Percentiles rank a stretch among this genome's conserved stretches.
These are phyloP conservation scores for Zaprionus gabonicus DNA, from an alignment of 1,140 invertebrate genomes.

Conservation along the genomic window DNA sequence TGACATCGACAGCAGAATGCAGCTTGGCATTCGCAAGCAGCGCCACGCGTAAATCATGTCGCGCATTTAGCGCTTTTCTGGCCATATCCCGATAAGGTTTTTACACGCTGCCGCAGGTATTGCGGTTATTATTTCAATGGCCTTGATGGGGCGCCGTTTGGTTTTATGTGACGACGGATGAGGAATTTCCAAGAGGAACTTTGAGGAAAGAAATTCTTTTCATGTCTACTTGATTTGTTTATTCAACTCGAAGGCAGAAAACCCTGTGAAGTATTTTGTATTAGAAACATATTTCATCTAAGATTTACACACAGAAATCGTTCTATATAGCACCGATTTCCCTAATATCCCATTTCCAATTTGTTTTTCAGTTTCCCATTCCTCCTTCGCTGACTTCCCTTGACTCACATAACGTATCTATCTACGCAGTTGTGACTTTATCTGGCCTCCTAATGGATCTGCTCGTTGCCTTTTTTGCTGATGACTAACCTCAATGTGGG, in stretches of 20 bases:
- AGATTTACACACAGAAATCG: no score
- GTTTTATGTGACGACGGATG: background rate
- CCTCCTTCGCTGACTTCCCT: background rate
- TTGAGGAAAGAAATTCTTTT: no score
- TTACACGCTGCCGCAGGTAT: background rate
- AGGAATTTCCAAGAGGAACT: background rate
- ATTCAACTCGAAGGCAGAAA: no score
- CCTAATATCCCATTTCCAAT: background rate
- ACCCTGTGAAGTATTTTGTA: no score
- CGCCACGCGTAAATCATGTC: slow-evolving; percentile 44
- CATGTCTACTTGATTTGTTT: no score
- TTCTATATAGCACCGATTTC: no score
- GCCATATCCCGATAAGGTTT: slow-evolving; percentile 21
- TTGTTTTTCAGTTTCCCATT: background rate
- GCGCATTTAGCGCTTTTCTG: slow-evolving; percentile 8
- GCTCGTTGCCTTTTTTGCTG: slow-evolving; percentile 9
- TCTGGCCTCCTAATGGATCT: slow-evolving; percentile 10
- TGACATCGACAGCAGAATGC: slow-evolving; percentile 40
- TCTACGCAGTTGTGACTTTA: slow-evolving; percentile 6
- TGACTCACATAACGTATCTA: background rate
- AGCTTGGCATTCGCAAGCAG: slow-evolving; percentile 21
- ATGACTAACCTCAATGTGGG: slow-evolving; percentile 34
- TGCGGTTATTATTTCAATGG: slow-evolving; percentile 11
- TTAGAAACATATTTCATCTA: no score
- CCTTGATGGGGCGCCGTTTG: background rate